phyloP scores from a whole-genome alignment of 2,113 vertebrate genomes.

The Scortum barcoo region DNA sequence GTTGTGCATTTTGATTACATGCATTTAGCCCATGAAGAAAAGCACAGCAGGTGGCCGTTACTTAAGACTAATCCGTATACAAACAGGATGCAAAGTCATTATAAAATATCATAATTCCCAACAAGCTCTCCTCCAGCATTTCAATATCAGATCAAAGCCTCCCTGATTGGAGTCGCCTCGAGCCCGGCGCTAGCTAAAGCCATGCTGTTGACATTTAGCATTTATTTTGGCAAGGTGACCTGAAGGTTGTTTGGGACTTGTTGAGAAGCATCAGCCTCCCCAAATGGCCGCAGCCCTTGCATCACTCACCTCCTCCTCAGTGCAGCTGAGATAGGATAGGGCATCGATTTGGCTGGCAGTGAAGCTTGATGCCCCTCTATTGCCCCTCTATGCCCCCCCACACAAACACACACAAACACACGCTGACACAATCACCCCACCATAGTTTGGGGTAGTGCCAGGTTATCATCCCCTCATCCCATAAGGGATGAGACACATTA shows the following conservation, averaged over 20 bases:
- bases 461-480: constrained; percentile 71
- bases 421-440: constrained; percentile 51
- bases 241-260: constrained; percentile 79
- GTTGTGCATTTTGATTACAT: constrained; percentile 39
- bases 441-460: constrained; percentile 74
- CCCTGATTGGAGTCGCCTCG: constrained; percentile 56
- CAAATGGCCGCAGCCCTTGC: constrained; percentile 25
- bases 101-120: constrained; percentile 69
- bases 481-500: constrained; percentile 77
- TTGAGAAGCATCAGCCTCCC: constrained; percentile 59
- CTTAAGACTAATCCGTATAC: constrained; percentile 66
- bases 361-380: constrained; percentile 35
- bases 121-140: constrained; percentile 60
- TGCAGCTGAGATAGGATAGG: constrained; percentile 69
- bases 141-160: constrained; percentile 68
- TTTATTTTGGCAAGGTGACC: constrained; percentile 80
- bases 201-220: constrained; percentile 77
- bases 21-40: constrained; percentile 21
- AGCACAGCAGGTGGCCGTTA: constrained; percentile 71
- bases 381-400: neutral
- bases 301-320: constrained; percentile 10
- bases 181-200: constrained; percentile 57
- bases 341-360: constrained; percentile 68
- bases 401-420: constrained; percentile 36
- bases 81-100: constrained; percentile 71